Percentiles rank a stretch among this genome's conserved stretches.
Conservation (phyloP, 2,888 invertebrate species). For the Gari tellinella region DNA sequence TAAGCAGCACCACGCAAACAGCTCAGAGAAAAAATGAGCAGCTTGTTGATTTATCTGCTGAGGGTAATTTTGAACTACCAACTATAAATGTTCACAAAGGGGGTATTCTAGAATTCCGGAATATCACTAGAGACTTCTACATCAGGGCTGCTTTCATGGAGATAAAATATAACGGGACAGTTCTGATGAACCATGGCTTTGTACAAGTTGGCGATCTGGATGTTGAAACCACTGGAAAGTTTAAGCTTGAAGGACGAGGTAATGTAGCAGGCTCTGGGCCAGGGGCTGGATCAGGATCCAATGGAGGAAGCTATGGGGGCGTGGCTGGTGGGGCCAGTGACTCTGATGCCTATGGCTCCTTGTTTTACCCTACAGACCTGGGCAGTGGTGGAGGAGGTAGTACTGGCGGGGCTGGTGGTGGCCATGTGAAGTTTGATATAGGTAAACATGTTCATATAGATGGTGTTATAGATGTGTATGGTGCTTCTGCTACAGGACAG, state of each 20-base stretch:
- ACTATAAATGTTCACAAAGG: constrained; percentile 68
- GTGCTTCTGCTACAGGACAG: constrained; percentile 47
- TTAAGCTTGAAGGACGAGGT: constrained; percentile 70
- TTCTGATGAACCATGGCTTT: constrained; percentile 74
- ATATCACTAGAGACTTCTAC: constrained; percentile 60
- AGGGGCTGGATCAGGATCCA: constrained; percentile 56
- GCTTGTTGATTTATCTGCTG: constrained; percentile 56
- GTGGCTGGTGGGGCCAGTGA: constrained; percentile 57
- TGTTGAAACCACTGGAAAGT: constrained; percentile 63
- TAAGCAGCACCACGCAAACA: constrained; percentile 71
- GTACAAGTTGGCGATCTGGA: constrained; percentile 71
- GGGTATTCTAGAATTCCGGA: constrained; percentile 64
- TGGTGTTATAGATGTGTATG: constrained; percentile 66
- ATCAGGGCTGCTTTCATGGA: constrained; percentile 71
- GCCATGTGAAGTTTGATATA: constrained; percentile 66
- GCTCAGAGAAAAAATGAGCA: constrained; percentile 65
- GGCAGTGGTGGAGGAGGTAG: constrained; percentile 75
- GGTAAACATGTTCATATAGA: constrained; percentile 70
- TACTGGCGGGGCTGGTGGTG: constrained; percentile 69
- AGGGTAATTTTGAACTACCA: constrained; percentile 72
- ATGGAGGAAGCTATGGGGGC: constrained; percentile 72
- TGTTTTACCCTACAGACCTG: constrained; percentile 66
- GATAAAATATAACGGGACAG: constrained; percentile 67
- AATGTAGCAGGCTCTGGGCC: constrained; percentile 53
- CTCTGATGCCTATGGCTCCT: constrained; percentile 67